Conservation (phyloP, 2,888 invertebrate species). For the Brenthis daphne region DNA sequence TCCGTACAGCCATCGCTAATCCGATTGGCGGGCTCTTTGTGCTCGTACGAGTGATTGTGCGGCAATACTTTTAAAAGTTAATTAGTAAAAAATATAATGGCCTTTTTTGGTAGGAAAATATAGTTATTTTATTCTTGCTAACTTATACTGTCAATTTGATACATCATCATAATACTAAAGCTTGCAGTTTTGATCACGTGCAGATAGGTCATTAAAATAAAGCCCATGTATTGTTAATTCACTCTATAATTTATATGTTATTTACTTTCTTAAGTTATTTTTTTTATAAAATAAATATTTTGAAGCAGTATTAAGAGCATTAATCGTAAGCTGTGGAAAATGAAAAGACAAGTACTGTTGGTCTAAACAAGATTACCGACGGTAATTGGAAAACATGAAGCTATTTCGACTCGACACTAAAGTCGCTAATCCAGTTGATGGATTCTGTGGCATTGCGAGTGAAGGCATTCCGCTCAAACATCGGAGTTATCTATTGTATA, state of each 20-base stretch:
- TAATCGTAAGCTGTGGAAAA: not conserved
- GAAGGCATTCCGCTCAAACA: not conserved
- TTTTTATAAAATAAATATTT: too few relatives aligned
- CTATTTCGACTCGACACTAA: not conserved
- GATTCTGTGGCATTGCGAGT: conserved; percentile 1
- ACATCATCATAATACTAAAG: too few relatives aligned
- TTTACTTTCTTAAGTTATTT: too few relatives aligned
- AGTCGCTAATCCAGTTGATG: conserved; percentile 14
- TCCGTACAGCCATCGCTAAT: conserved; percentile 6
- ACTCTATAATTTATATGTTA: too few relatives aligned
- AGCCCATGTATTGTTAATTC: too few relatives aligned
- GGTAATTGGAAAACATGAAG: conserved; percentile 9
- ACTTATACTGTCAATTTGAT: too few relatives aligned
- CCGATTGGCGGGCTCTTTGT: conserved; percentile 15
- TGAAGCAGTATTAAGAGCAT: too few relatives aligned
- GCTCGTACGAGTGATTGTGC: not conserved
- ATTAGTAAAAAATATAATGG: not conserved
- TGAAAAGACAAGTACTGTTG: not conserved
- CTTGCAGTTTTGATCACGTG: too few relatives aligned
- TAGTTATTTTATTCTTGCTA: too few relatives aligned
- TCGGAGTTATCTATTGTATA: not conserved
- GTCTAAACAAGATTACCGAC: not conserved
- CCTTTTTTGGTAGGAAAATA: too few relatives aligned
- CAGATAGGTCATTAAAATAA: too few relatives aligned
- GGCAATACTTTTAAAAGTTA: conserved; percentile 7